phyloP scores from a whole-genome alignment of 1,140 invertebrate genomes.

The Macrotrachela quadricornifera region DNA sequence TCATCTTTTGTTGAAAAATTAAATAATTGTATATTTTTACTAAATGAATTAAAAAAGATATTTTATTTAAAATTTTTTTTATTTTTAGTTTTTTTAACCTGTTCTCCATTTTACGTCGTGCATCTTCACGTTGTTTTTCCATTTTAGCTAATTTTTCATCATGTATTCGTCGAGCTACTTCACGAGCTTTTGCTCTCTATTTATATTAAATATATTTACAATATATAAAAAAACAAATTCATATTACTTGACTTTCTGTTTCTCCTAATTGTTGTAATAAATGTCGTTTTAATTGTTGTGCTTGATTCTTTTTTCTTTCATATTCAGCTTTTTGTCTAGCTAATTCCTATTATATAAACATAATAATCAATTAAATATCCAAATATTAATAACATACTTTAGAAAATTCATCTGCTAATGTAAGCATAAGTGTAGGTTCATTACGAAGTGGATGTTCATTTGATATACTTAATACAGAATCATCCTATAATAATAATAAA shows the following conservation, averaged over 20 bases:
- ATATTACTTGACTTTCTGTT: not conserved
- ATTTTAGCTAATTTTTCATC: slow-evolving; percentile 18
- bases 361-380: no score
- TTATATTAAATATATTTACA: slow-evolving; percentile 8
- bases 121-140: slow-evolving; percentile 12
- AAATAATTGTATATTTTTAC: no score
- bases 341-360: no score
- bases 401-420: no score
- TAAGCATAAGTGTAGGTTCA: no score
- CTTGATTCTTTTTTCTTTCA: slow-evolving; percentile 18
- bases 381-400: no score
- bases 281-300: slow-evolving; percentile 16
- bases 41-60: not conserved
- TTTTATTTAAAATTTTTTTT: no score
- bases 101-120: slow-evolving; percentile 4
- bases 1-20: not conserved
- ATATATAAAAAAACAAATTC: no score
- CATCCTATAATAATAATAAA: no score
- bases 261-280: slow-evolving; percentile 9
- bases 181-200: slow-evolving; percentile 17
- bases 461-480: no score
- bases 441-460: no score
- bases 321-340: slow-evolving; percentile 19
- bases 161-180: slow-evolving; percentile 17
- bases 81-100: no score